Evolutionary conservation across 2,113 vertebrate genomes (phyloP), one percentile per base, ranked within the genome.

Genomic region (Vimba vimba): DNA sequence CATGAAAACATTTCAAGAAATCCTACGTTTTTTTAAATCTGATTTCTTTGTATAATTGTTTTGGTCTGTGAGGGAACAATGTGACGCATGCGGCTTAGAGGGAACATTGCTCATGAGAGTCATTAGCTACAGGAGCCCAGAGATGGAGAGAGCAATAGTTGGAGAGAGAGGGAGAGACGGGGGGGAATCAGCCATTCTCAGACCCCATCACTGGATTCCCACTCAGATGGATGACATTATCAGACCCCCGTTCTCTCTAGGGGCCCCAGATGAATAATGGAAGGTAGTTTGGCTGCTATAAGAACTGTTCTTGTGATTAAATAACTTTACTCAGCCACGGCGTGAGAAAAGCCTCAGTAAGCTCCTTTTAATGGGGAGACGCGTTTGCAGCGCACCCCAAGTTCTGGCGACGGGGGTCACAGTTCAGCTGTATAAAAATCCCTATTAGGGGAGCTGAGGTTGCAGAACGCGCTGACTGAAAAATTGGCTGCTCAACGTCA

Each of bases 361-460:
- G 96, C 95, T 94, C 64, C 93, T 97, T 97, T 95, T 96, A 93
- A 95, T 94, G 95, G 92, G 90, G 91, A 93, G 95, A 91, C 68
- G 69, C 92, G 93, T 96, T 96, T 91, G 84, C 95, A 89, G 93
- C 86, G 89, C 90, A 89, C 88, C 91, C 89, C 85, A 69, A 92
- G 88, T 93, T 87, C 90, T 95, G 90, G 89, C 93, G 88, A 90
- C 84, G 43, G 91, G 94, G 95, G 95, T 96, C 95, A 93, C 43
- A 92, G 93, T 93, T 95, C 89, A 92, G 92, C 81, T 88, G 92
- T 92, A 91, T 89, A 91, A 94, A 92, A 91, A 88, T 89, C 89
- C 92, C 91, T 96, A 94, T 94, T 96, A 94, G 91, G 89, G 91
- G 93, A 96, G 96, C 95, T 97, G 96, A 97, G 94, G 89, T 92